Evolutionary conservation across 2,113 vertebrate species (phyloP).

Genomic region (Heterotis niloticus): DNA sequence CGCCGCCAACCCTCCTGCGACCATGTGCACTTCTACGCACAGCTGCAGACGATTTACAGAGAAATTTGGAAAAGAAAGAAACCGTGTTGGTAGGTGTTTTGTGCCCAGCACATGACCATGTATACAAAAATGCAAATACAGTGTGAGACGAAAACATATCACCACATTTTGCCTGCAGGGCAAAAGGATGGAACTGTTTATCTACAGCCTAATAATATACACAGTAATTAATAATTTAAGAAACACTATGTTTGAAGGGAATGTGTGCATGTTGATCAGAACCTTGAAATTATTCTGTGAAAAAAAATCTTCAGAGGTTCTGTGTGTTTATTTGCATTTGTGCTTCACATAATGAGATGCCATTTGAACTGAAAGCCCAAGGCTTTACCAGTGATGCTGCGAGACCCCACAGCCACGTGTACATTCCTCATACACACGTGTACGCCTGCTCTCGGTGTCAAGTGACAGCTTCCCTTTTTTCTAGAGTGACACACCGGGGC

Average conservation of each 20-base stretch:
- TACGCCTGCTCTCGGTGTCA: background rate
- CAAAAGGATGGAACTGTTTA: too few relatives aligned
- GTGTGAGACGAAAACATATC: too few relatives aligned
- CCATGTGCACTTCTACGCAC: too few relatives aligned
- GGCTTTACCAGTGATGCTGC: background rate
- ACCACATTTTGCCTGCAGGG: too few relatives aligned
- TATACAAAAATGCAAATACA: too few relatives aligned
- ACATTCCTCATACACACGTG: background rate
- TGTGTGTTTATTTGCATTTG: background rate
- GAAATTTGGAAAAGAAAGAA: too few relatives aligned
- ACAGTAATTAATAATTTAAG: conserved; percentile 15
- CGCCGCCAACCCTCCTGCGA: too few relatives aligned
- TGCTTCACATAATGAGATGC: background rate
- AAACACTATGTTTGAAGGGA: background rate
- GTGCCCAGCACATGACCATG: too few relatives aligned
- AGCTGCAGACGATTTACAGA: too few relatives aligned
- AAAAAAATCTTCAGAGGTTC: background rate
- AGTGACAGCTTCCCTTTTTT: background rate
- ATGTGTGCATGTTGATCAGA: background rate
- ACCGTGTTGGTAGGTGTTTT: too few relatives aligned
- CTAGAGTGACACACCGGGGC: too few relatives aligned
- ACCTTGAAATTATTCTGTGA: background rate
- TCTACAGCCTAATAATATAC: conserved; percentile 14
- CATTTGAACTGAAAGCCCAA: background rate
- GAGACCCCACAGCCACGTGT: background rate